Base-by-base conservation (phyloP, 2,888 invertebrate species). In the Plutella xylostella region DNA sequence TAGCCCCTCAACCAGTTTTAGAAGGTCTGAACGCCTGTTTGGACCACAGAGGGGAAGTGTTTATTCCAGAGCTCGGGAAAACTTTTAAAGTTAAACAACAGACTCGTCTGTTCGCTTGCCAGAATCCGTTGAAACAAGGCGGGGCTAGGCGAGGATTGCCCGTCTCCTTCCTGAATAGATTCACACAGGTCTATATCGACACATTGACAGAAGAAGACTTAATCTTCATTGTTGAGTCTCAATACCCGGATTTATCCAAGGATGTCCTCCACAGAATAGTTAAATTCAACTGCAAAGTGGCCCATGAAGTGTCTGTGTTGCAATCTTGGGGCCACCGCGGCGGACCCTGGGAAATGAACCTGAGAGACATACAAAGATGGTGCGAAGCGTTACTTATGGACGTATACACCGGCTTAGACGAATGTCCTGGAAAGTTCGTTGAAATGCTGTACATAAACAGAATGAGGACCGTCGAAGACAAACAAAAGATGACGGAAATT, bases 21-120 rank as follows among this genome's bases (percentile, higher is more conserved):
- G 99, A 99, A 85, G 99, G 98, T 21, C 86, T 99, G 3, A 99
- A 99, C 68, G 98, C 99, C 0, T 98, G 98, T 61, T 87, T 99
- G 45, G 99, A 99, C 85, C 99, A 99, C 68, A 87, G 99, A 58
- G 96, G 96, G 1, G 96, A 97, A 77, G 90, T 99, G 18, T 99
- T 88, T 65, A 92, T 99, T 46, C 97, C 99, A 0, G 99, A 99
- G 77, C 80, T 99, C 11, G 94, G 92, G 40, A 90, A 89, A 70
- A 92, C 91, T 0, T 98, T 98, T 65, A 84, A 87, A 49, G 88
- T 98, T 0, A 90, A 86, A 62, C 70, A 78, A 45, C 86, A 89
- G 55, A 97, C 97, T 0, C 89, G 93, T 55, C 87, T 99, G 42
- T 99, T 99, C 71, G 99, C 94, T 1, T 98, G 98, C 61, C 99